phyloP scores from a whole-genome alignment of 2,888 invertebrate species.

The Phasia obesa region DNA sequence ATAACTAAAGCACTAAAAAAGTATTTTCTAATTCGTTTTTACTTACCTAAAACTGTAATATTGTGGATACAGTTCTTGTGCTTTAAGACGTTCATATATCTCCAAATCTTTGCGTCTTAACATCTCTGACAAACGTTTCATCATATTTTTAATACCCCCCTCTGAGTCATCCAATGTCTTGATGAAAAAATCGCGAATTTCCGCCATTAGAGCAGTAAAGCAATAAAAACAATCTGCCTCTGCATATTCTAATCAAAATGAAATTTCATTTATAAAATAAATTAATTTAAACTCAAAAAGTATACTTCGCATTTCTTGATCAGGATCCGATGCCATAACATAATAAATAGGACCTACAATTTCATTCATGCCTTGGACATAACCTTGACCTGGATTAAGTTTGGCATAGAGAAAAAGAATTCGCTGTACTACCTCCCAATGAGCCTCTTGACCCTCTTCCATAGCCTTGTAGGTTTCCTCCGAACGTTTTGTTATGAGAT shows the following conservation, averaged over 20 bases:
- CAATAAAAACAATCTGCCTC: constrained; percentile 99
- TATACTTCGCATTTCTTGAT: constrained; percentile 89
- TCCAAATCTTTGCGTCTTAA: constrained; percentile 90
- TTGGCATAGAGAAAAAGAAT: constrained; percentile 99
- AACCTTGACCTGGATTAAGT: constrained; percentile 97
- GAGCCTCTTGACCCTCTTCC: constrained; percentile 95
- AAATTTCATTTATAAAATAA: neutral
- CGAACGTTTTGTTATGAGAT: constrained; percentile 90
- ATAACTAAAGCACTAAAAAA: too few relatives aligned
- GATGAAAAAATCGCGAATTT: constrained; percentile 98
- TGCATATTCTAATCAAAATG: constrained; percentile 87
- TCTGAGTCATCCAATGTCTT: constrained; percentile 96
- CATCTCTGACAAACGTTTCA: constrained; percentile 90
- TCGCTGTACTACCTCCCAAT: constrained; percentile 99
- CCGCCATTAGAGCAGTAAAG: constrained; percentile 98
- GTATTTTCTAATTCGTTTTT: too few relatives aligned
- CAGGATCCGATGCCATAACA: constrained; percentile 95
- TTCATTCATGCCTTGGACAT: constrained; percentile 99
- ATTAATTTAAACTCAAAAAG: neutral
- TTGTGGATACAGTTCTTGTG: constrained; percentile 95
- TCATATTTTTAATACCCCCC: constrained; percentile 95
- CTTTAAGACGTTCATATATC: constrained; percentile 89
- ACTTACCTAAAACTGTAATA: constrained; percentile 95
- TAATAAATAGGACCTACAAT: constrained; percentile 99
- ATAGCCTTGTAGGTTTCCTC: constrained; percentile 91